Conservation (phyloP, 2,797 vertebrate genomes). For the Enteromius argenteus region DNA sequence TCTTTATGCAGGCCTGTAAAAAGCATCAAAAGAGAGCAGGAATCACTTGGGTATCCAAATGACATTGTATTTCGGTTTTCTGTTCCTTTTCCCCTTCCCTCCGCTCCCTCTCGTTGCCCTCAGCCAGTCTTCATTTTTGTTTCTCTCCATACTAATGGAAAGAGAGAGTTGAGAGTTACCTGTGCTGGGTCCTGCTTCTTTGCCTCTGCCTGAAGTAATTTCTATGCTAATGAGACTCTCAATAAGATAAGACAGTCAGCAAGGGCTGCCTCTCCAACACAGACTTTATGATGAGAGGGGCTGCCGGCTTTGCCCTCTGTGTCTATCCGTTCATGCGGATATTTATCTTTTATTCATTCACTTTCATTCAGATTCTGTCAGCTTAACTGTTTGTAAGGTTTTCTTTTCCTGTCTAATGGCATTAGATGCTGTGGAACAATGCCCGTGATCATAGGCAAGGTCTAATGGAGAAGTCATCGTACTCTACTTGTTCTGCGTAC, state of each 20-base stretch:
- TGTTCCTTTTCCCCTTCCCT: neutral
- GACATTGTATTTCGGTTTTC: slow-evolving; percentile 1
- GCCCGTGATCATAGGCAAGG: slow-evolving; percentile 16
- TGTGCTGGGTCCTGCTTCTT: slow-evolving; percentile 70
- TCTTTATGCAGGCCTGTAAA: slow-evolving; percentile 13
- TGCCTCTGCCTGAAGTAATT: slow-evolving; percentile 77
- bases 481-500: neutral
- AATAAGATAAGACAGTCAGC: slow-evolving; percentile 75
- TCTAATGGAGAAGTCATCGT: slow-evolving; percentile 23
- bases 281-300: slow-evolving; percentile 74
- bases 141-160: slow-evolving; percentile 50
- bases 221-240: slow-evolving; percentile 81
- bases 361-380: slow-evolving; percentile 54
- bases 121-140: slow-evolving; percentile 31
- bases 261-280: slow-evolving; percentile 68
- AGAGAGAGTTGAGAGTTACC: slow-evolving; percentile 56
- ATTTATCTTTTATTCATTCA: slow-evolving; percentile 70
- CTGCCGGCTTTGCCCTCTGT: slow-evolving; percentile 69
- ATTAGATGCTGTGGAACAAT: slow-evolving; percentile 46
- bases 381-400: slow-evolving; percentile 58
- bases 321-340: slow-evolving; percentile 74
- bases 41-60: slow-evolving; percentile 11
- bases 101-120: slow-evolving; percentile 8
- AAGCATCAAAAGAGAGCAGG: slow-evolving; percentile 9
- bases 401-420: slow-evolving; percentile 53